Base-by-base conservation (phyloP, 2,113 vertebrate genomes). In the Notarius lentiginosus region DNA sequence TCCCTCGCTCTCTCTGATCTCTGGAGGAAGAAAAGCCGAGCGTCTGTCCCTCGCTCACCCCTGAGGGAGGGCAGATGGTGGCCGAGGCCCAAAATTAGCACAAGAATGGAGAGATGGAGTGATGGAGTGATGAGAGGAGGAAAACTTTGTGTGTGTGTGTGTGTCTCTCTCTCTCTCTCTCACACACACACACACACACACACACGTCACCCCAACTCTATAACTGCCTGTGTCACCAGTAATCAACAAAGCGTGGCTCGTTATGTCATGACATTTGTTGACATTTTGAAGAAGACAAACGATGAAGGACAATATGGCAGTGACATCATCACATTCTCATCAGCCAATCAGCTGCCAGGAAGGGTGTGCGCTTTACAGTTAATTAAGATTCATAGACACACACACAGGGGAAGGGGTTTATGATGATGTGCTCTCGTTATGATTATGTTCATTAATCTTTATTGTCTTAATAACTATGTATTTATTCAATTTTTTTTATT, bases 1-100 rank as follows among this genome's bases (percentile, higher is more conserved):
- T 87, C 79, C 79, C 79, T 75, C 41, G 53, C 49, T 63, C 47
- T 82, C 56, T 82, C 58, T 76, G 47, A 76, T 87, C 86, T 83
- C 85, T 27, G n/a, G 15, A 60, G 81, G 82, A 83, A 87, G 82
- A 83, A 77, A 61, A 55, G 41, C 11, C n/a, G 51, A 81, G 77
- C 77, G 77, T 86, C 60, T 83, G 85, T 55, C 79, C 63, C 66
- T 86, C 73, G 11, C n/a, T 47, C 56, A 34, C 47, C 47, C 70
- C 86, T 76, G 30, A 53, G 79, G 56, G 68, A 87, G 80, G 80
- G 86, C 86, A 87, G 86, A 87, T 87, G 86, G 86, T 87, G 86
- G 80, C 58, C 86, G 80, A 66, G 81, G 80, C 80, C 70, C 70
- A 56, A 55, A 56, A 87, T 87, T 87, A 77, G 80, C 86, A 87